Evolutionary conservation across 2,888 invertebrate genomes (phyloP), one percentile per base, ranked within the genome.

Genomic region (Dinocampus coccinellae): DNA sequence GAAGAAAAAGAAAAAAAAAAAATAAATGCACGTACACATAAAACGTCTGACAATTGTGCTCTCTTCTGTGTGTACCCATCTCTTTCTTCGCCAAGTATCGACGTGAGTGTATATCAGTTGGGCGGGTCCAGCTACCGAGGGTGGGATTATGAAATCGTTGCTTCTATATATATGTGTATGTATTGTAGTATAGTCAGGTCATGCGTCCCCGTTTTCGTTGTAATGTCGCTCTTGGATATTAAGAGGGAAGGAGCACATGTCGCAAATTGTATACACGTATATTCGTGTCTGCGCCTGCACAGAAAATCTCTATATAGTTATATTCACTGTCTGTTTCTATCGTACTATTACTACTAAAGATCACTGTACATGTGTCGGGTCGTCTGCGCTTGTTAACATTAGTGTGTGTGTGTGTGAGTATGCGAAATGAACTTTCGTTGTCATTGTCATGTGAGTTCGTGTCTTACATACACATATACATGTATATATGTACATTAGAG

Each of bases 321-420:
- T 39, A 39, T 39, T 39, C 39, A n/a, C 3, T 39, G 39, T 13
- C 3, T 39, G n/a, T 47, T 7, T 47, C 16, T 16, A 47, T 47
- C 7, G 16, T 47, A 20, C 16, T 47, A 16, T 20, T 7, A 47
- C 20, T 39, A 47, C 47, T 47, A 16, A 16, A 47, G 6, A 16
- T 26, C 36, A 29, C 20, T 53, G 66, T 33, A 53, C 29, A 29
- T 52, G n/a, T n/a, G n/a, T n/a, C n/a, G n/a, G n/a, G n/a, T n/a
- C n/a, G n/a, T n/a, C n/a, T n/a, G n/a, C n/a, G n/a, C n/a, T n/a
- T n/a, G n/a, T n/a, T n/a, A n/a, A n/a, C n/a, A n/a, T n/a, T n/a
- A n/a, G n/a, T n/a, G n/a, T n/a, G n/a, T 69, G 62, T 36, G 34
- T 0, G 52, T 13, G 53, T 61, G 53, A 61, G 53, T 69, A 69